Evolutionary conservation across 2,113 vertebrate genomes (phyloP), one percentile per base, ranked within the genome.

Genomic region (Myxocyprinus asiaticus): DNA sequence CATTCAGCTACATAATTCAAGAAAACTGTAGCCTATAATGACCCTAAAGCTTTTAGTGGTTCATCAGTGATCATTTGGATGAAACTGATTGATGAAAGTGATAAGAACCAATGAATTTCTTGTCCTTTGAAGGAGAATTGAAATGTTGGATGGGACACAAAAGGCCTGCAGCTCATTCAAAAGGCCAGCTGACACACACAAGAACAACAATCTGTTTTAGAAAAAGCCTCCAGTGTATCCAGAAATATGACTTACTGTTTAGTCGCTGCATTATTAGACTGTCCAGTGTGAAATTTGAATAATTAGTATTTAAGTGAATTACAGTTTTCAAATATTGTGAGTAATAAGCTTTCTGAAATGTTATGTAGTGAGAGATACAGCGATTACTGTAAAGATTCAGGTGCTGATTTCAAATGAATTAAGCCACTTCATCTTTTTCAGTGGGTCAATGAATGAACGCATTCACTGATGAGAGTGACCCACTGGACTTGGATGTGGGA

Each of bases 111-210:
- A 50, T 75, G 58, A 45, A 75, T 75, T 75, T 51, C 59, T 75
- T 75, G 59, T 63, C 72, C 17, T 75, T 50, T 75, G 45, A 42
- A 42, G 45, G 12, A 75, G 11, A 14, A 62, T 62, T n/a, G 6
- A n/a, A 51, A 75, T 2, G 72, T 75, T 75, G 58, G 58, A 50
- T 75, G 59, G 72, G 58, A 63, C 58, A 63, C 56, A 63, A 75
- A 50, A 42, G 2, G 45, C 58, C 53, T 17, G 22, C 47, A 66
- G 59, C 47, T 62, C 50, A 71, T 53, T 43, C 45, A 58, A n/a
- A 7, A 47, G 55, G 70, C 64, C 79, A 81, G 71, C 71, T 69
- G 71, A 81, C 67, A 67, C 33, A 81, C 77, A 76, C 33, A 67
- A 22, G 12, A 63, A 81, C 79, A 76, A 66, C 14, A 14, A 59